phyloP scores from a whole-genome alignment of 2,888 invertebrate genomes.

The Sphaerophoria rueppellii region DNA sequence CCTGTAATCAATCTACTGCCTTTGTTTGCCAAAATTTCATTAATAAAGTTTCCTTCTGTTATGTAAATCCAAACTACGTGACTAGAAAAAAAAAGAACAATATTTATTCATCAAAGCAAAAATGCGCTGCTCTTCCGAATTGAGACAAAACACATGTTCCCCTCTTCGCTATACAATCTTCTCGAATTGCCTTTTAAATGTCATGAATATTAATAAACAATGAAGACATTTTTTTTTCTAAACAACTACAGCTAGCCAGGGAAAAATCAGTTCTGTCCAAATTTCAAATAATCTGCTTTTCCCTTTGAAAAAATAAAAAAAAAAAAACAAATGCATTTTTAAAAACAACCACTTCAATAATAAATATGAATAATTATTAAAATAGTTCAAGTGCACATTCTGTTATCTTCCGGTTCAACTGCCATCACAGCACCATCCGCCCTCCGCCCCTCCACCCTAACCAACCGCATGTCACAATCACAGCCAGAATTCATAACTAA shows the following conservation, averaged over 20 bases:
- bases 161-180: neutral
- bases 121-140: neutral
- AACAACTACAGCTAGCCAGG: neutral
- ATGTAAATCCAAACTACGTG: slow-evolving; percentile 17
- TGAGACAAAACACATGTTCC: slow-evolving; percentile 1
- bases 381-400: slow-evolving; percentile 23
- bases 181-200: neutral
- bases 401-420: neutral
- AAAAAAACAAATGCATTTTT: neutral
- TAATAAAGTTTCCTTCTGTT: slow-evolving; percentile 13
- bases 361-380: slow-evolving; percentile 29
- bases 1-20: slow-evolving; percentile 11
- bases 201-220: neutral
- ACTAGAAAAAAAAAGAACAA: neutral
- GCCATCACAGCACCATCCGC: too few species aligned
- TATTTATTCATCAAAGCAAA: neutral
- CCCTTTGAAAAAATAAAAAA: neutral
- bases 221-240: neutral
- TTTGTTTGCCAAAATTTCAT: slow-evolving; percentile 7
- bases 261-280: neutral
- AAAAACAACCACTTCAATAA: slow-evolving; percentile 18
- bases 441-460: neutral
- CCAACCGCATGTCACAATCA: slow-evolving; percentile 6
- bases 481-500: slow-evolving; percentile 3
- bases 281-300: too few species aligned